phyloP scores from a whole-genome alignment of 2,888 invertebrate species.

The Hipparchia sbordonii region DNA sequence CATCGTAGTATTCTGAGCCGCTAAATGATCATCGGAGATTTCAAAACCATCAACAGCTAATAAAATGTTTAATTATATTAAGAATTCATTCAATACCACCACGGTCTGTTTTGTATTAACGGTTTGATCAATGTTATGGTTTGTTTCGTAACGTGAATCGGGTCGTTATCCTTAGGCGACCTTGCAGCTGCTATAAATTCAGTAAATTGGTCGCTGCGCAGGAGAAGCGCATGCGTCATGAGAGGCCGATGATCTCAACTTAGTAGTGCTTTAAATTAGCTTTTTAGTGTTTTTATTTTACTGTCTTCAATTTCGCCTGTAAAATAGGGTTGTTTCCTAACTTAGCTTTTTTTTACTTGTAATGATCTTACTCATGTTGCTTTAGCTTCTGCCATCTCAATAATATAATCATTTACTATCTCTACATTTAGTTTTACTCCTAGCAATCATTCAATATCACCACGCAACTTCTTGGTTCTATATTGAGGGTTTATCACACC shows the following conservation, averaged over 20 bases:
- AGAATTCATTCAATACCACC: conserved; percentile 3
- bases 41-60: conserved; percentile 4
- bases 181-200: conserved; percentile 78
- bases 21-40: neutral
- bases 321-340: neutral
- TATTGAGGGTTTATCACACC: too few species aligned
- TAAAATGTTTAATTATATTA: conserved; percentile 9
- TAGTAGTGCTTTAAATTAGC: conserved; percentile 27
- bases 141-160: conserved; percentile 57
- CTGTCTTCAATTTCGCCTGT: neutral
- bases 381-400: neutral
- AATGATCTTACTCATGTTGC: neutral
- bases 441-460: too few species aligned
- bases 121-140: conserved; percentile 27
- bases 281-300: conserved; percentile 17
- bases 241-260: conserved; percentile 68
- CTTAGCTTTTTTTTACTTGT: neutral
- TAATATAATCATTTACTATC: too few species aligned
- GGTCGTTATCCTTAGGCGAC: conserved; percentile 78
- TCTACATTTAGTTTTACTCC: too few species aligned
- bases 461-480: too few species aligned
- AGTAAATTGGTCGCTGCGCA: conserved; percentile 72
- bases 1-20: conserved; percentile 1
- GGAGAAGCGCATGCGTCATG: conserved; percentile 69
- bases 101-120: conserved; percentile 13